Percentiles rank a stretch among this genome's conserved stretches.
These are phyloP conservation scores for Meriones unguiculatus DNA, from an alignment of 2,113 vertebrate species.

Conservation along the genomic window DNA sequence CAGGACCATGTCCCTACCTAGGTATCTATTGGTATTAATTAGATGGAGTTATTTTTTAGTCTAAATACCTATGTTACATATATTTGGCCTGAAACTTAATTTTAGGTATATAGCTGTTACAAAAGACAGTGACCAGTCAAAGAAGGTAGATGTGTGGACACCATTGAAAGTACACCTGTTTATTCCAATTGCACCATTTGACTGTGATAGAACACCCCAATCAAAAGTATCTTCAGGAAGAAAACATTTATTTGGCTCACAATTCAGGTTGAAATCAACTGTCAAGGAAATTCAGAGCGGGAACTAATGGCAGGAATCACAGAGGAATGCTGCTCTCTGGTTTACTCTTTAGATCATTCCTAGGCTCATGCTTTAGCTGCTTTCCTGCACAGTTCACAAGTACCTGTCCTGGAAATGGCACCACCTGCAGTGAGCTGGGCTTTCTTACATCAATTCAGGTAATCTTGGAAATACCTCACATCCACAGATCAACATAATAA, in stretches of 20 bases:
- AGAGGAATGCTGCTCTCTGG: too few species aligned
- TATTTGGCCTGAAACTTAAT: background rate
- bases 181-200: background rate
- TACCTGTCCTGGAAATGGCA: background rate
- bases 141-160: background rate
- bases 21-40: background rate
- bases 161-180: background rate
- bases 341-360: background rate
- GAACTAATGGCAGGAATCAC: too few species aligned
- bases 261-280: background rate
- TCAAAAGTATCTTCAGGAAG: background rate
- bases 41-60: slow-evolving; percentile 41
- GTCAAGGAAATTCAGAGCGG: background rate
- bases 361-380: background rate
- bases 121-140: background rate
- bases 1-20: background rate
- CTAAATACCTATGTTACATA: slow-evolving; percentile 26
- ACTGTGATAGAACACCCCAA: background rate
- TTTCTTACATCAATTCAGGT: background rate
- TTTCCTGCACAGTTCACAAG: background rate
- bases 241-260: too few species aligned
- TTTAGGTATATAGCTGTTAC: background rate
- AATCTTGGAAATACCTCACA: background rate
- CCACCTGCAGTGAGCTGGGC: too few species aligned
- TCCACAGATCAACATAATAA: too few species aligned